Conservation (phyloP, 2,113 vertebrate species). For the Boulengeromyrus knoepffleri region DNA sequence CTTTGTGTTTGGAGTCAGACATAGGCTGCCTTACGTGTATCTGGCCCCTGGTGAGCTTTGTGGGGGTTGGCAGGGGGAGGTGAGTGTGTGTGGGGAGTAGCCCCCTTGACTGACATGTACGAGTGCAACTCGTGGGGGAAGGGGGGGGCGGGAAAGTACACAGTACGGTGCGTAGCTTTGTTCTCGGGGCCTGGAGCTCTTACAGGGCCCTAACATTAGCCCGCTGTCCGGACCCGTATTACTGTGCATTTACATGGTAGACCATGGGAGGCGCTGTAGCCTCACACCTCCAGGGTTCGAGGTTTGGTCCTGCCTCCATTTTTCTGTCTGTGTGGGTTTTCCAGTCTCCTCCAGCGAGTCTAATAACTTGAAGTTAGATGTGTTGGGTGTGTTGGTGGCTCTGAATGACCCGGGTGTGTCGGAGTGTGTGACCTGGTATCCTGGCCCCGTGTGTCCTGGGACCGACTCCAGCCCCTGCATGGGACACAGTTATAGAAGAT, state of each 20-base stretch:
- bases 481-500: background rate
- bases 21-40: background rate
- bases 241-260: background rate
- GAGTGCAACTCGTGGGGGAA: background rate
- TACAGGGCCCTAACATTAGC: background rate
- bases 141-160: background rate
- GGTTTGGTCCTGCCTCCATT: background rate
- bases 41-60: background rate
- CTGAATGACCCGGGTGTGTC: background rate
- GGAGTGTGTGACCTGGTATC: background rate
- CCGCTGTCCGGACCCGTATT: background rate
- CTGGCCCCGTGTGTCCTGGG: background rate
- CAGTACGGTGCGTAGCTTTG: background rate
- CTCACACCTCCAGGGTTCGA: background rate
- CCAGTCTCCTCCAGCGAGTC: background rate
- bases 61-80: background rate
- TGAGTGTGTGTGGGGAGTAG: background rate
- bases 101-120: conserved; percentile 2
- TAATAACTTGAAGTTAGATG: background rate
- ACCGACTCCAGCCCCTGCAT: background rate
- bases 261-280: background rate
- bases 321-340: background rate
- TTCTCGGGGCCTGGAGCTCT: background rate
- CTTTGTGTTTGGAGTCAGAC: background rate
- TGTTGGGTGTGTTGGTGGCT: background rate